Base-by-base conservation (phyloP, 2,888 invertebrate genomes). In the Drosophila pegasa region DNA sequence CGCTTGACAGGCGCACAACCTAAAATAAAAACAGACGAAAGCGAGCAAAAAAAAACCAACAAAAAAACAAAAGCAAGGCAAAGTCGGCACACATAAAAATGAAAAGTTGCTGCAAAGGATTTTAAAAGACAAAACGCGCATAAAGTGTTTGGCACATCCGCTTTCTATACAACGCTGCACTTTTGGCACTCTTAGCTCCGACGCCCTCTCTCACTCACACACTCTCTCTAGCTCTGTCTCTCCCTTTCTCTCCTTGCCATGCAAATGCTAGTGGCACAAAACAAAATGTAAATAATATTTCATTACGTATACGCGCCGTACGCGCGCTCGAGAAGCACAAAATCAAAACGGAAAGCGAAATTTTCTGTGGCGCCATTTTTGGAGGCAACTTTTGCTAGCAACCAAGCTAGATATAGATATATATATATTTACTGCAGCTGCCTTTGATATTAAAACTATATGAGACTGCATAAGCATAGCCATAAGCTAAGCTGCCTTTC, bases 11-110 rank as follows among this genome's bases (percentile, higher is more conserved):
- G 66, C 63, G 62, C 64, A 63, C 41, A 66, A 63, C 66, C 50
- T 50, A 68, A 79, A 73, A 77, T 65, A 70, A 60, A 71, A 79
- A 61, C 64, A 63, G 68, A 38, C 63, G 51, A 63, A 55, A 62
- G 35, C 37, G 22, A 48, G 45, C 48, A 48, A 48, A 9, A 37
- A 3, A 20, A n/a, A 50, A 40, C 43, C 25, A 37, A 43, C 27
- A 54, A 16, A 40, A 52, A 52, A 52, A 41, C 14, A 65, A 68
- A 68, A 33, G 33, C 48, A 45, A 20, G 60, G 31, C 40, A 45
- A 37, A 41, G 63, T 63, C 61, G 76, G 54, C 67, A 70, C 60
- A 80, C 64, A 77, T 76, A 76, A 65, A 73, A 77, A 68, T 73
- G 60, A 78, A 65, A 76, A 72, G 69, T 80, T 70, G 59, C 66